Evolutionary conservation across 2,113 vertebrate genomes (phyloP).

Genomic region (Pituophis catenifer): DNA sequence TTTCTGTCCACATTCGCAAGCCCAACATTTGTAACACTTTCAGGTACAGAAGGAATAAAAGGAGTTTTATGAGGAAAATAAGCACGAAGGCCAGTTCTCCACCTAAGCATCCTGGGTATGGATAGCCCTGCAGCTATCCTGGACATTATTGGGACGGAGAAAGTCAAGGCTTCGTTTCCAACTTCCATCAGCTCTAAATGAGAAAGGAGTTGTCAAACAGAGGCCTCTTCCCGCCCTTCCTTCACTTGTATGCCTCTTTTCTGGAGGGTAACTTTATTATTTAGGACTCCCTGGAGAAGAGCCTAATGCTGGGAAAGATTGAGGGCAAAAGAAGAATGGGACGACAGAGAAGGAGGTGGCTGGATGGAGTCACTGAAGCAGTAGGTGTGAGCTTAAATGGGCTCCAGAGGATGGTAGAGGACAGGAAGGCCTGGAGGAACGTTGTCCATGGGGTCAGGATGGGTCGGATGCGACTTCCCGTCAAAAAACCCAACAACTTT

Average conservation of each 20-base stretch:
- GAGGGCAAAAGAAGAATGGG: too few species aligned
- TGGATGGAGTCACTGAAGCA: too few species aligned
- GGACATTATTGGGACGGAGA: background rate
- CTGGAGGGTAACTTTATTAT: background rate
- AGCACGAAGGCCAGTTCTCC: background rate
- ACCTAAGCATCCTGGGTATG: background rate
- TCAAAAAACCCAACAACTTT: background rate
- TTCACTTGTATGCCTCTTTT: background rate
- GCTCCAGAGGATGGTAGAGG: too few species aligned
- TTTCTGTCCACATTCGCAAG: background rate
- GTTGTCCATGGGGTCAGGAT: too few species aligned
- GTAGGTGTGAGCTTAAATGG: too few species aligned
- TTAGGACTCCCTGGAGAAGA: too few species aligned
- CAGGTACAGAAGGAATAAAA: background rate
- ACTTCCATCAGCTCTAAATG: background rate
- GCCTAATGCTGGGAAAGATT: too few species aligned
- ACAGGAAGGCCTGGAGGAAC: too few species aligned
- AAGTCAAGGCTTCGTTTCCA: background rate
- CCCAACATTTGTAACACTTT: background rate
- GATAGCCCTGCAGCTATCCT: background rate
- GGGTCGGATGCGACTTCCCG: too few species aligned
- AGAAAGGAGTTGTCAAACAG: background rate
- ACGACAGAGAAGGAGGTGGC: too few species aligned
- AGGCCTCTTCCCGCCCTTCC: background rate
- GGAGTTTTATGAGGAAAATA: background rate